These are phyloP conservation scores for Aspidapion aeneum DNA, from an alignment of 2,888 invertebrate genomes.

Conservation along the genomic window DNA sequence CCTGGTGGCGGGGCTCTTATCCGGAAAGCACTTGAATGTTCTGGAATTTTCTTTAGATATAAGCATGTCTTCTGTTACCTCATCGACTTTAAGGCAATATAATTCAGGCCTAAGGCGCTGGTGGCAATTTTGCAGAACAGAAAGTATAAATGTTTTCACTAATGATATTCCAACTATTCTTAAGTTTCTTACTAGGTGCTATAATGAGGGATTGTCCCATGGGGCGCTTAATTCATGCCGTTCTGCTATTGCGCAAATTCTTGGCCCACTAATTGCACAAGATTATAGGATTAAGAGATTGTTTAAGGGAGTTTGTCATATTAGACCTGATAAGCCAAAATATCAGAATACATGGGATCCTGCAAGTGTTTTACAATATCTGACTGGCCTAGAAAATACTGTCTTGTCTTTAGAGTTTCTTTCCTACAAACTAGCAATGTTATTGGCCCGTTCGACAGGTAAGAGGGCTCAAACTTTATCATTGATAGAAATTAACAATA, in stretches of 20 bases:
- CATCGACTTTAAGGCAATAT: too few species aligned
- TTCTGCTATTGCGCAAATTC: constrained; percentile 6
- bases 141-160: not conserved
- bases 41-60: constrained; percentile 11
- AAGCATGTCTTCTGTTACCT: constrained; percentile 7
- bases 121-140: not conserved
- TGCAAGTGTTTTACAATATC: constrained; percentile 7
- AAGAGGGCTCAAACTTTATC: constrained; percentile 13
- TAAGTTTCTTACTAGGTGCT: not conserved
- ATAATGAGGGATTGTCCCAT: constrained; percentile 2
- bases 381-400: not conserved
- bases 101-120: not conserved
- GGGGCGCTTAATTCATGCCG: constrained; percentile 3
- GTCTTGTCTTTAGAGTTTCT: not conserved
- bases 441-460: constrained; percentile 10
- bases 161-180: not conserved
- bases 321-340: constrained; percentile 4
- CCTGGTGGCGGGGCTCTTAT: constrained; percentile 18
- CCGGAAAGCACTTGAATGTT: constrained; percentile 8
- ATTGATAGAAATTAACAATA: constrained; percentile 11
- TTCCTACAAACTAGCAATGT: constrained; percentile 5
- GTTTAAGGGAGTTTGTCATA: constrained; percentile 12
- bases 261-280: not conserved
- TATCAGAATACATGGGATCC: constrained; percentile 16
- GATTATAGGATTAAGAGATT: constrained; percentile 5